Evolutionary conservation across 2,888 invertebrate genomes (phyloP).

Genomic region (Melieria picta): DNA sequence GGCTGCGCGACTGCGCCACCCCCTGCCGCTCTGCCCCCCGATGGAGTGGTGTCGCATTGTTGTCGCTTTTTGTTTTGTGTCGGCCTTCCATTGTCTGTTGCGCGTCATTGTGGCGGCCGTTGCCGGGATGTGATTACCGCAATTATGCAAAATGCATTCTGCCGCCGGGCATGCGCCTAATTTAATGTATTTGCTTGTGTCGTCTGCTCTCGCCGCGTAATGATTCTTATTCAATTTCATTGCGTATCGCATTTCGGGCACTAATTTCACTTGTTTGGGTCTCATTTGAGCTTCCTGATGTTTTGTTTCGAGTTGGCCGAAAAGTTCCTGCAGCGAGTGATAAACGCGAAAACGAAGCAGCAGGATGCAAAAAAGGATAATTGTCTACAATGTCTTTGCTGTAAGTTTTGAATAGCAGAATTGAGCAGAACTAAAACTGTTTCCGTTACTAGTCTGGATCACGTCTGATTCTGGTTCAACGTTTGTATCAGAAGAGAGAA

Average conservation of each 20-base stretch:
- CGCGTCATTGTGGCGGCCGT: background rate
- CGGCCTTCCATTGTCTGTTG: background rate
- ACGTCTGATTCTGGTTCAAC: no score
- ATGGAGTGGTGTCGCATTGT: background rate
- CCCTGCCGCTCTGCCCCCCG: conserved; percentile 8
- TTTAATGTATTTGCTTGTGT: conserved; percentile 36
- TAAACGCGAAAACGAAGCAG: no score
- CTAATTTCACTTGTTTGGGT: no score
- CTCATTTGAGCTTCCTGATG: no score
- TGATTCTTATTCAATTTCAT: conserved; percentile 20
- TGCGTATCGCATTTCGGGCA: conserved; percentile 17
- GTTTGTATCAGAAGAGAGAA: no score
- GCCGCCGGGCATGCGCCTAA: conserved; percentile 39
- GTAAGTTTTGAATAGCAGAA: no score
- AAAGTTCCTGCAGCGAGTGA: no score
- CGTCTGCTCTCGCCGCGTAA: background rate
- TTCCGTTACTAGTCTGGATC: no score
- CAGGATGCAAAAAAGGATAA: no score
- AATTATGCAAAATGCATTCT: conserved; percentile 44
- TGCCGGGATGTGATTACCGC: conserved; percentile 30
- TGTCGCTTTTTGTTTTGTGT: conserved; percentile 16
- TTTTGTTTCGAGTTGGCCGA: no score
- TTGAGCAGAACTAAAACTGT: no score
- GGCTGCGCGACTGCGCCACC: background rate
- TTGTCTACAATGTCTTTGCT: no score